These are phyloP conservation scores for Drosophila athabasca DNA, from an alignment of 1,140 invertebrate genomes.

Conservation along the genomic window DNA sequence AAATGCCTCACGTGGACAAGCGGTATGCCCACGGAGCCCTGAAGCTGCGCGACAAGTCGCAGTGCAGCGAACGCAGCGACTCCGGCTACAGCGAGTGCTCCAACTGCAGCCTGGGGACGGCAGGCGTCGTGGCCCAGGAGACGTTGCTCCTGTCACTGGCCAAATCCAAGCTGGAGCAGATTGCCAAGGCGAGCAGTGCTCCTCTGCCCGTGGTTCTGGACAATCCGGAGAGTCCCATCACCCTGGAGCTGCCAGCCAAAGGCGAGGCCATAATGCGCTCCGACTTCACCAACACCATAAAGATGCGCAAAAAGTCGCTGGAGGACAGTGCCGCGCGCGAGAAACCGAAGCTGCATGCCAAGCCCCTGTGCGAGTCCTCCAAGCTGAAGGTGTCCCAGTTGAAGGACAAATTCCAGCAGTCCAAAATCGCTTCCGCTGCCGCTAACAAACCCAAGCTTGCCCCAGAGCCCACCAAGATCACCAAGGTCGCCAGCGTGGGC, in stretches of 20 bases:
- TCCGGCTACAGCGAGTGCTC: slow-evolving; percentile 87
- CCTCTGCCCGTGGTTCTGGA: slow-evolving; percentile 6
- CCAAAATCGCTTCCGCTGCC: slow-evolving; percentile 27
- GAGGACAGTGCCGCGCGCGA: slow-evolving; percentile 75
- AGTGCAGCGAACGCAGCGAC: slow-evolving; percentile 86
- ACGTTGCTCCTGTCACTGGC: slow-evolving; percentile 65
- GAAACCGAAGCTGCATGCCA: slow-evolving; percentile 60
- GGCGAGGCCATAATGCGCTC: slow-evolving; percentile 79
- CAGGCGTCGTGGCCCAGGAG: slow-evolving; percentile 54
- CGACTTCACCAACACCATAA: slow-evolving; percentile 82
- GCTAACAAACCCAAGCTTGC: slow-evolving; percentile 41
- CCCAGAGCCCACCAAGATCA: slow-evolving; percentile 49
- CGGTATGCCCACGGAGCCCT: slow-evolving; percentile 29
- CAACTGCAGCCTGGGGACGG: slow-evolving; percentile 58
- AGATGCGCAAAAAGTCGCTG: slow-evolving; percentile 82
- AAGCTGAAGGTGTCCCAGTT: slow-evolving; percentile 79
- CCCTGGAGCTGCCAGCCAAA: slow-evolving; percentile 53
- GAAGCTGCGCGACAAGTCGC: slow-evolving; percentile 70
- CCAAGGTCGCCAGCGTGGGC: slow-evolving; percentile 63
- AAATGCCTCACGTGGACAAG: slow-evolving; percentile 66
- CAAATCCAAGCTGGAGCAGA: slow-evolving; percentile 76
- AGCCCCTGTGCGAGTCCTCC: slow-evolving; percentile 58
- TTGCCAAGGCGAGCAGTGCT: slow-evolving; percentile 55
- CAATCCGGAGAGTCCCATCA: slow-evolving; percentile 6
- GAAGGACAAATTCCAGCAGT: slow-evolving; percentile 72